Evolutionary conservation across 2,888 invertebrate species (phyloP), one percentile per base, ranked within the genome.

Genomic region (Cosmia trapezina): DNA sequence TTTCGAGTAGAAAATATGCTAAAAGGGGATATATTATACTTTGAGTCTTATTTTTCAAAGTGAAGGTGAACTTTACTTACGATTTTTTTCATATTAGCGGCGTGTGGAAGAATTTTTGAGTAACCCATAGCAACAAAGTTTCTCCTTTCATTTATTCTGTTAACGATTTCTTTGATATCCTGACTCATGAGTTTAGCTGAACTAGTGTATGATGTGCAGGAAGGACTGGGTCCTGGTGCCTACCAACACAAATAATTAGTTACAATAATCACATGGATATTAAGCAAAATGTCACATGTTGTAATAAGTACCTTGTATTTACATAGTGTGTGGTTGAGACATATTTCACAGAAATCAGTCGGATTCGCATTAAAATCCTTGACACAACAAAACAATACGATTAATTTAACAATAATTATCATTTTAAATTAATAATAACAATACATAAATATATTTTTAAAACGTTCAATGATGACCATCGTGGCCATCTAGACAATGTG

Each of bases 21-120:
- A 47, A 12, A 45, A 61, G 2, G n/a, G 59, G 14, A n/a, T 60
- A 22, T 41, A 41, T 41, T 60, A 60, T 17, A 60, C 5, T 22
- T 60, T 33, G 33, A 66, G 17, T 41, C 2, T 22, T 37, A 17
- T n/a, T 33, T 43, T 22, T 43, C 1, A 28, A 47, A 53, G 33
- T 11, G 45, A 53, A 49, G 14, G 8, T 43, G 3, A 37, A 41
- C 9, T 60, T 54, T 61, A 81, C 92, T 88, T 80, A 96, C 95
- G 71, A 95, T 87, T 92, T 93, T 94, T 67, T 89, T 93, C 95
- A 96, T 96, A 81, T 96, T 94, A 28, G 95, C 95, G 19, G 95
- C 95, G 60, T 89, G 88, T 0, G 95, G 94, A 22, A 95, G 85
- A 43, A 87, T 86, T 72, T 87, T 91, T 4, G 93, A 90, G 19